Evolutionary conservation across 2,888 invertebrate genomes (phyloP), one percentile per base, ranked within the genome.

Genomic region (Allacma fusca): DNA sequence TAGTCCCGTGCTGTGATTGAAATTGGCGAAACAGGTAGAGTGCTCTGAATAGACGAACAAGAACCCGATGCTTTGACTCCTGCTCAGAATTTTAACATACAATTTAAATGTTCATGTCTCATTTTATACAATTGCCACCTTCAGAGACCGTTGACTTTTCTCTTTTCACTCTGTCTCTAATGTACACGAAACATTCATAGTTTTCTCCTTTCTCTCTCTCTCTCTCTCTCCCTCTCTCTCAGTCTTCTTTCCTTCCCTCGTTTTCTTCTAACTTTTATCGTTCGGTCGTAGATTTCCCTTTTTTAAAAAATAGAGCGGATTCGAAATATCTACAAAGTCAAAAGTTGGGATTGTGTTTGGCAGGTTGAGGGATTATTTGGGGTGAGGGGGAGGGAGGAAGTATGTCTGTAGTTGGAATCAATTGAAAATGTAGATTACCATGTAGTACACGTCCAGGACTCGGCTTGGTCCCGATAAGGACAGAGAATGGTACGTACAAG

Each of bases 391-490:
- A n/a, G n/a, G n/a, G 23, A 19, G 23, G 59, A 59, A 19, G 9
- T 7, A 7, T 13, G 59, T 13, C 4, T 9, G 26, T 64, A 24
- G 21, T 13, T 12, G 59, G 64, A 24, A 72, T 72, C 72, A 72
- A 59, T 72, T 59, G 59, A 72, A 59, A 72, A 59, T 72, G 72
- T 72, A 72, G 72, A 72, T 59, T 72, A 59, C 57, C 19, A 59
- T 72, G 72, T 72, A 21, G 72, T 29, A 28, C 72, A 72, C 59
- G 72, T 34, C 29, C 72, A 34, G n/a, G 1, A 57, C 29, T 59
- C 43, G 69, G 43, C 43, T 69, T 12, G 43, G 40, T 69, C 40
- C 40, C 69, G 69, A 69, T 34, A 69, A n/a, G 7, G 40, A n/a
- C n/a, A 23, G 69, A 69, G 40, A 40, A 40, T 40, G 40, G 40